A percentile compares a stretch with the other conserved stretches of the same genome.
These are phyloP conservation scores for Hippoglossus stenolepis DNA, from an alignment of 2,113 vertebrate species.

Conservation along the genomic window DNA sequence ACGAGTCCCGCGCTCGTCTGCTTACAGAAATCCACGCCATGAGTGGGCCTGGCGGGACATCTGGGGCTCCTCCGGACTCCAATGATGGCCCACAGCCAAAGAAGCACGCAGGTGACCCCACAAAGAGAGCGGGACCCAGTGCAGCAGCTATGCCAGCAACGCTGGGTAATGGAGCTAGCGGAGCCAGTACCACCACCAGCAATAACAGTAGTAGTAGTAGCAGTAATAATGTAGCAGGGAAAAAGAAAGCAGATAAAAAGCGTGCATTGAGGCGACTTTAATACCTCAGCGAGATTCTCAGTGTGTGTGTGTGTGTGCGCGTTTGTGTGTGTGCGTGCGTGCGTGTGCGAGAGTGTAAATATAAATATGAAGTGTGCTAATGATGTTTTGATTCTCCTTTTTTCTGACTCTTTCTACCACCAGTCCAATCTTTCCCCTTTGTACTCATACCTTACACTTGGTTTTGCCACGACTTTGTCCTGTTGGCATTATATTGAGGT, in stretches of 20 bases:
- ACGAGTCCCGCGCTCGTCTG: slow-evolving; percentile 89
- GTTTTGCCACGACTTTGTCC: slow-evolving; percentile 47
- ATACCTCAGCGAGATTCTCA: slow-evolving; percentile 57
- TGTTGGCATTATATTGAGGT: slow-evolving; percentile 37
- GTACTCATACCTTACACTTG: slow-evolving; percentile 44
- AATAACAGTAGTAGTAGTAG: slow-evolving; percentile 73
- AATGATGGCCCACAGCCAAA: slow-evolving; percentile 89
- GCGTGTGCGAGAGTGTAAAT: slow-evolving; percentile 64
- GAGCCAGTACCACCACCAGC: slow-evolving; percentile 70
- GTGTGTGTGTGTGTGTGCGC: slow-evolving; percentile 39
- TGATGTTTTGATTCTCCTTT: slow-evolving; percentile 57
- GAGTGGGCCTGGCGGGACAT: slow-evolving; percentile 78
- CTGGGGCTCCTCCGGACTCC: slow-evolving; percentile 74
- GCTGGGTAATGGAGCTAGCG: slow-evolving; percentile 76
- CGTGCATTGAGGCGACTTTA: slow-evolving; percentile 92
- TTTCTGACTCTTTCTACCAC: slow-evolving; percentile 68
- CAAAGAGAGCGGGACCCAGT: slow-evolving; percentile 81
- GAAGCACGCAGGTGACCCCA: slow-evolving; percentile 92
- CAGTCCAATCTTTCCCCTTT: slow-evolving; percentile 60
- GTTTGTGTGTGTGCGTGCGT: slow-evolving; percentile 22
- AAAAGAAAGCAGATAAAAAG: slow-evolving; percentile 95
- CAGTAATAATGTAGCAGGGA: slow-evolving; percentile 84
- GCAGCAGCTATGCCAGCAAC: slow-evolving; percentile 65
- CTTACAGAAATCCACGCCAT: slow-evolving; percentile 91
- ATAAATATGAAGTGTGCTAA: slow-evolving; percentile 81